These are phyloP conservation scores for Seriola dumerili DNA, from an alignment of 2,113 vertebrate species.

Conservation along the genomic window DNA sequence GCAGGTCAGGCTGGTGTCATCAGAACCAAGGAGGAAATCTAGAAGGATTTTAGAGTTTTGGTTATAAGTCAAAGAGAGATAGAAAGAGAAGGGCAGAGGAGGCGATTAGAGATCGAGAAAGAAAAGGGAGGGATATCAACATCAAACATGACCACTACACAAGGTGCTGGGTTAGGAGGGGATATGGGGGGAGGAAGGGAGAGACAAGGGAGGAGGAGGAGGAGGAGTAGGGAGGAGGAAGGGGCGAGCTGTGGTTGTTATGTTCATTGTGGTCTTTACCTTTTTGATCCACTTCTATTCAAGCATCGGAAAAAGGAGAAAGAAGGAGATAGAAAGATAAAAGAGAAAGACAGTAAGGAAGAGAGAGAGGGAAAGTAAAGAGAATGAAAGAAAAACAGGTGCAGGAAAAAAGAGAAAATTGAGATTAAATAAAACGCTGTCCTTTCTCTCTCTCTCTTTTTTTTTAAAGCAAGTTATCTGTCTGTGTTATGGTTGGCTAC, in stretches of 20 bases:
- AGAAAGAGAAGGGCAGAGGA: constrained; percentile 69
- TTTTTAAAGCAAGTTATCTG: constrained; percentile 81
- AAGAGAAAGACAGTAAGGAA: constrained; percentile 81
- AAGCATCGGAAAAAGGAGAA: constrained; percentile 96
- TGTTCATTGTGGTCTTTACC: constrained; percentile 96
- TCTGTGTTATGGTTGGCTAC: constrained; percentile 81
- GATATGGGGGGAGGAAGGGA: constrained; percentile 67
- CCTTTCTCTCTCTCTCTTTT: constrained; percentile 78
- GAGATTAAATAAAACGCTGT: constrained; percentile 92
- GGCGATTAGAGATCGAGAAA: constrained; percentile 70
- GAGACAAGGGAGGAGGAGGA: constrained; percentile 68
- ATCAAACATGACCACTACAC: constrained; percentile 93
- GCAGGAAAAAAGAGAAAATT: constrained; percentile 93
- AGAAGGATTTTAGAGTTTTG: constrained; percentile 84
- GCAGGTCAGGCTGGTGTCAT: constrained; percentile 80
- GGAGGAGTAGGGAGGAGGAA: constrained; percentile 71
- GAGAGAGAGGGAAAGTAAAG: constrained; percentile 88
- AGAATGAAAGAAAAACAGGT: constrained; percentile 90
- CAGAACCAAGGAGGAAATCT: constrained; percentile 83
- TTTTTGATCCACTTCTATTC: constrained; percentile 99
- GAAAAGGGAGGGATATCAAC: constrained; percentile 85
- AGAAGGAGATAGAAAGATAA: constrained; percentile 89
- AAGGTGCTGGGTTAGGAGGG: constrained; percentile 93
- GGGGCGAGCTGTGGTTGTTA: constrained; percentile 89
- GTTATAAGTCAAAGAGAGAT: constrained; percentile 81